These are phyloP conservation scores for Meiosimyza platycephala DNA, from an alignment of 2,888 invertebrate species.

Conservation along the genomic window DNA sequence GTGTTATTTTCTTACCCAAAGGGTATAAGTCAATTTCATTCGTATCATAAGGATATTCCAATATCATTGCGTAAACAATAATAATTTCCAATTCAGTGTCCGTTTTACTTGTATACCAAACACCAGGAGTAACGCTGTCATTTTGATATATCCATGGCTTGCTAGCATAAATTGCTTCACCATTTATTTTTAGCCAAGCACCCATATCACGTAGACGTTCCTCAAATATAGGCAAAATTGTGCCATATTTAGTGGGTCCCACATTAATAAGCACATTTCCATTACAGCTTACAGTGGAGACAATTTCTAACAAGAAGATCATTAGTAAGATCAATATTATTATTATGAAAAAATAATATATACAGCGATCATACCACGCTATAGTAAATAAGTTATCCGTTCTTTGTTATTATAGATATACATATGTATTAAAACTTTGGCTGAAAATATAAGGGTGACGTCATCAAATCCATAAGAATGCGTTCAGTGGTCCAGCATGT, in stretches of 20 bases:
- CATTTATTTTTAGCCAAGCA: constrained; percentile 82
- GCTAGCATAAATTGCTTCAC: constrained; percentile 85
- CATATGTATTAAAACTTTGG: too few species aligned
- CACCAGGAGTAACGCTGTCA: constrained; percentile 76
- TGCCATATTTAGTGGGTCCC: constrained; percentile 90
- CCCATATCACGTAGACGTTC: constrained; percentile 85
- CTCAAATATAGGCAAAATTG: constrained; percentile 86
- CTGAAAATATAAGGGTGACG: too few species aligned
- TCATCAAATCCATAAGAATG: too few species aligned
- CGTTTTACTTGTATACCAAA: constrained; percentile 79
- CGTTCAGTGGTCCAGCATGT: too few species aligned
- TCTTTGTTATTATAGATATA: too few species aligned
- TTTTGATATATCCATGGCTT: constrained; percentile 86
- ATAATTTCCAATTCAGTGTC: constrained; percentile 51
- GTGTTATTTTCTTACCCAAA: constrained; percentile 51
- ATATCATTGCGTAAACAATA: constrained; percentile 73
- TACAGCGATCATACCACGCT: too few species aligned
- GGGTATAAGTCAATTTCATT: constrained; percentile 69
- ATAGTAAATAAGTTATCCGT: too few species aligned
- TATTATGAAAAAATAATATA: too few species aligned
- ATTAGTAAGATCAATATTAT: too few species aligned
- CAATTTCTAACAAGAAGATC: constrained; percentile 69
- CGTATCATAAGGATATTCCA: constrained; percentile 77
- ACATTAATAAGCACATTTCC: constrained; percentile 78
- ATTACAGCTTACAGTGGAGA: constrained; percentile 85